Evolutionary conservation across 1,140 invertebrate species (phyloP).

Genomic region (Aethina tumida): DNA sequence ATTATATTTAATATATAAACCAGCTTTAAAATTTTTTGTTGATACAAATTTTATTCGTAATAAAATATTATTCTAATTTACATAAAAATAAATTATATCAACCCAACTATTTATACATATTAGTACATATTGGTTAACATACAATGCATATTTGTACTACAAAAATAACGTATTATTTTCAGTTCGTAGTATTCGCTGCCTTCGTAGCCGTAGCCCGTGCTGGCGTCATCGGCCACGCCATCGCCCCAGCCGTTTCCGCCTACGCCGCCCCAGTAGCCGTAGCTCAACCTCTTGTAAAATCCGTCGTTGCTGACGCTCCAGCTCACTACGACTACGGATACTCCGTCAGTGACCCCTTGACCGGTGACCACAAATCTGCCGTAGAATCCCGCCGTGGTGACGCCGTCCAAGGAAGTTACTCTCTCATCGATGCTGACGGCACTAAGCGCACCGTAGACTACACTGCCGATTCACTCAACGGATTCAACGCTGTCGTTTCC

Average conservation of each 20-base stretch:
- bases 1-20: too few species aligned
- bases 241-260: constrained; percentile 4
- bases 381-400: constrained; percentile 43
- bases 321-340: constrained; percentile 50
- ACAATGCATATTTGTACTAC: constrained; percentile 34
- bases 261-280: background rate
- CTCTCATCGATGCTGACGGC: constrained; percentile 52
- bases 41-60: too few species aligned
- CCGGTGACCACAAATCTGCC: constrained; percentile 51
- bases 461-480: constrained; percentile 48
- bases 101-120: too few species aligned
- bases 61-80: too few species aligned
- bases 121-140: background rate
- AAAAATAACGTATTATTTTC: constrained; percentile 38
- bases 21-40: too few species aligned
- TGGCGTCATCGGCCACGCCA: constrained; percentile 39
- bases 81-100: too few species aligned
- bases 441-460: constrained; percentile 55
- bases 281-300: constrained; percentile 20
- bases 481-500: constrained; percentile 49
- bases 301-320: constrained; percentile 47
- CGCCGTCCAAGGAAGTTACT: constrained; percentile 49
- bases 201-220: too few species aligned
- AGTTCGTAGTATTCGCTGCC: too few species aligned
- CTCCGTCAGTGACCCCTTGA: constrained; percentile 47